Base-by-base conservation (phyloP, 1,140 invertebrate species). In the Paraescarpia echinospica region DNA sequence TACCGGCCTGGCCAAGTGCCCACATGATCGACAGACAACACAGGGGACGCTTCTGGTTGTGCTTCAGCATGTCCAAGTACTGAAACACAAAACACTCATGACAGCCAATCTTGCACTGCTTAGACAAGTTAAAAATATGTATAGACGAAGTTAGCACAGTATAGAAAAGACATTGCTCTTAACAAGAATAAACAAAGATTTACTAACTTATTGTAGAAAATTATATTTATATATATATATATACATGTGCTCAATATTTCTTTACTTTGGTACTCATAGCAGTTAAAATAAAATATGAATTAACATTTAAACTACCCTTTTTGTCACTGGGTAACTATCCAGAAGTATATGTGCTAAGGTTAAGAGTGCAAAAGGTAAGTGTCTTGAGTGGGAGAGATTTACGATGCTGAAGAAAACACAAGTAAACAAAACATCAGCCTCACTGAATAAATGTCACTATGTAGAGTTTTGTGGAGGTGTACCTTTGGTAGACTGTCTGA, bases 21-120 rank as follows among this genome's bases (percentile, higher is more conserved):
- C 98, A 98, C 0, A 98, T 95, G 22, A 98, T 96, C 5, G 98
- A 97, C 59, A 98, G 95, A 34, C 98, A 98, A 94, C 98, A 97
- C 33, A 97, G 96, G 93, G 97, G 97, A 89, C 98, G 96, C 95
- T 98, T 98, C 94, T 98, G 97, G 95, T 98, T 94, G 18, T 92
- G 94, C 92, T 94, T 95, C 90, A 95, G 91, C 93, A 95, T 90
- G 41, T 95, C 95, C 94, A 95, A 93, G 91, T 95, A 95, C 95
- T 95, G 93, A 22, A 92, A 94, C 91, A 91, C 91, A 93, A 93
- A 93, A 34, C 90, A 91, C 89, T 27, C n/a, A 33, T 93, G 9
- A 33, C 91, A n/a, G n/a, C n/a, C n/a, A n/a, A n/a, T n/a, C n/a
- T n/a, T n/a, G n/a, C n/a, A n/a, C n/a, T n/a, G n/a, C n/a, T n/a